phyloP scores from a whole-genome alignment of 2,888 invertebrate genomes.

The Coleophora flavipennella region DNA sequence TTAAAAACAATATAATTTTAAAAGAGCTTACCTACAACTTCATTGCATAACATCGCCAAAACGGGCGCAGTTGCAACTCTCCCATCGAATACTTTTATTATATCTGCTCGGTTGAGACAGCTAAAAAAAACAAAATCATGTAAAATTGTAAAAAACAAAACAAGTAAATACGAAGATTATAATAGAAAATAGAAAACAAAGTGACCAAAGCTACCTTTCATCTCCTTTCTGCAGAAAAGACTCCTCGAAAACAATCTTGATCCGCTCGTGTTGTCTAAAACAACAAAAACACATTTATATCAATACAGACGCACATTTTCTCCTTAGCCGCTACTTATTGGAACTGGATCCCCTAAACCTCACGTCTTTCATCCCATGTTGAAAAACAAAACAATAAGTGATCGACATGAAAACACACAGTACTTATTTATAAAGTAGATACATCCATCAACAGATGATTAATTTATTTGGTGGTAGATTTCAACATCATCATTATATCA shows the following conservation, averaged over 20 bases:
- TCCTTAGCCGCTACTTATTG: background rate
- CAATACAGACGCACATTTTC: background rate
- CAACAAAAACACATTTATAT: constrained; percentile 11
- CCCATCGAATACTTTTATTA: constrained; percentile 89
- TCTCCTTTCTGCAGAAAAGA: constrained; percentile 83
- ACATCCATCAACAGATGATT: too few relatives aligned
- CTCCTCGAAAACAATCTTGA: constrained; percentile 87
- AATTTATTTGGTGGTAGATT: too few relatives aligned
- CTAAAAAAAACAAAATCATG: constrained; percentile 73
- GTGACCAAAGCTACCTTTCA: constrained; percentile 72
- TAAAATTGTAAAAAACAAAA: background rate
- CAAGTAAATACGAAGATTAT: background rate
- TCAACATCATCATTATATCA: too few relatives aligned
- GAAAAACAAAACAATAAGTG: too few relatives aligned
- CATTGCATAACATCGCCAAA: constrained; percentile 86
- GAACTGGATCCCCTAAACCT: too few relatives aligned
- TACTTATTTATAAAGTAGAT: too few relatives aligned
- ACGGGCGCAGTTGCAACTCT: constrained; percentile 79
- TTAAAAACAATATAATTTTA: too few relatives aligned
- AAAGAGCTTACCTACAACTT: constrained; percentile 68
- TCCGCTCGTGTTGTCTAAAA: constrained; percentile 81
- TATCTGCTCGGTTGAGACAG: constrained; percentile 86
- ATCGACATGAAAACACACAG: too few relatives aligned
- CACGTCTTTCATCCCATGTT: too few relatives aligned
- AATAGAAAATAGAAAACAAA: background rate